These are phyloP conservation scores for Adelosebastes latens DNA, from an alignment of 2,797 vertebrate genomes.

Conservation along the genomic window DNA sequence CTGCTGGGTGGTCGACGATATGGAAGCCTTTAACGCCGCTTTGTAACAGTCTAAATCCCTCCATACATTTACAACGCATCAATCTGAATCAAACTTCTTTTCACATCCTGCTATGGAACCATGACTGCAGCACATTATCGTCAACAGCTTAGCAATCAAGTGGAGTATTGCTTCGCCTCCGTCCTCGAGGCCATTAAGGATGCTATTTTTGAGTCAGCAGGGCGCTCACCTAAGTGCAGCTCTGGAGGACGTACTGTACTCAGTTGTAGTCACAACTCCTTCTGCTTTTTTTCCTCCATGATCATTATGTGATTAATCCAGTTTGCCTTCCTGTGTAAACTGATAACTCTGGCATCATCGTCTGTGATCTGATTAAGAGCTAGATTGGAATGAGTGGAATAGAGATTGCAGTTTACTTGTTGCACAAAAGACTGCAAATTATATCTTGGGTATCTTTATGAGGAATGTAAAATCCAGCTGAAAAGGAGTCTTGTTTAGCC, in stretches of 20 bases:
- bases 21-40: slow-evolving; percentile 2
- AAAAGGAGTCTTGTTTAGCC: not conserved
- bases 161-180: slow-evolving; percentile 29
- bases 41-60: not conserved
- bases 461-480: not conserved
- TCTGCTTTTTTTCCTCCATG: not conserved
- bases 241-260: slow-evolving; percentile 19
- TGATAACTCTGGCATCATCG: slow-evolving; percentile 39
- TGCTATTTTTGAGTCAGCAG: slow-evolving; percentile 61
- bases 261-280: slow-evolving; percentile 38
- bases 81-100: slow-evolving; percentile 10
- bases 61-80: slow-evolving; percentile 4
- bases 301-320: slow-evolving; percentile 50
- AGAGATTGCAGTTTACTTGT: not conserved
- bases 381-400: slow-evolving; percentile 15
- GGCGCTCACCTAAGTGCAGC: slow-evolving; percentile 39
- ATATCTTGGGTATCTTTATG: not conserved
- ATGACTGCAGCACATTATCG: slow-evolving; percentile 34
- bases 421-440: not conserved
- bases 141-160: slow-evolving; percentile 37
- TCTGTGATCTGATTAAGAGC: slow-evolving; percentile 44
- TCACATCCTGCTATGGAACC: slow-evolving; percentile 19
- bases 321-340: slow-evolving; percentile 52
- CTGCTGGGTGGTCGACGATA: slow-evolving; percentile 31
- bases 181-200: slow-evolving; percentile 44